A percentile compares a stretch with the other conserved stretches of the same genome.
These are phyloP conservation scores for Seriola rivoliana DNA, from an alignment of 2,113 vertebrate genomes.

Conservation along the genomic window DNA sequence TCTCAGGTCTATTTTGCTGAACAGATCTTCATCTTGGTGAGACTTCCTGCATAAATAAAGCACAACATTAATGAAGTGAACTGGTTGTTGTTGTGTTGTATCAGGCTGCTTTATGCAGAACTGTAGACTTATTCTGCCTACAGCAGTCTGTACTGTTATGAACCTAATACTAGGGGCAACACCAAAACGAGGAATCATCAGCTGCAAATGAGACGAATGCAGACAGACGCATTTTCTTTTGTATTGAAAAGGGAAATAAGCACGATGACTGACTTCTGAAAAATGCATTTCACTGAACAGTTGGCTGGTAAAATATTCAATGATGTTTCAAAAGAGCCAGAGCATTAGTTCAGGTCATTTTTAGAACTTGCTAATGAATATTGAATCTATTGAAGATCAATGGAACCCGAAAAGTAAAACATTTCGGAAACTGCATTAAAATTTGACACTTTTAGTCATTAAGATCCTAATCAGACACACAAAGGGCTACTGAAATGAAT, in stretches of 20 bases:
- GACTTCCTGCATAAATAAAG: background rate
- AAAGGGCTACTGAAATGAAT: constrained; percentile 25
- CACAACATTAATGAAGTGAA: background rate
- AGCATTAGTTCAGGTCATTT: background rate
- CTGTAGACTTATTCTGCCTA: background rate
- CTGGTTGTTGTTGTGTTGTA: background rate
- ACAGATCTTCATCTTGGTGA: background rate
- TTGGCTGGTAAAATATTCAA: background rate
- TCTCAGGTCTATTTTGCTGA: background rate
- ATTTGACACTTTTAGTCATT: constrained; percentile 29
- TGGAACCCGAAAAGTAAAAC: constrained; percentile 25
- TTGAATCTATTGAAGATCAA: constrained; percentile 16
- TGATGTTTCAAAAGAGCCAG: background rate
- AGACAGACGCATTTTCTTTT: background rate
- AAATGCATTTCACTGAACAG: background rate
- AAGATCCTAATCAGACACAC: constrained; percentile 29
- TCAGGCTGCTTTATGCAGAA: background rate
- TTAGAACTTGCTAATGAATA: constrained; percentile 28
- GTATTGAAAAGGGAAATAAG: background rate
- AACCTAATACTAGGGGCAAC: background rate
- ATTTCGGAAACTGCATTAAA: constrained; percentile 15
- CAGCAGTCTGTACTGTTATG: background rate
- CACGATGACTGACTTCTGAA: background rate
- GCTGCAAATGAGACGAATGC: background rate
- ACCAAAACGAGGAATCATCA: background rate